A percentile compares a stretch with the other conserved stretches of the same genome.
phyloP scores from a whole-genome alignment of 2,797 vertebrate genomes.

The Intellagama lesueurii region DNA sequence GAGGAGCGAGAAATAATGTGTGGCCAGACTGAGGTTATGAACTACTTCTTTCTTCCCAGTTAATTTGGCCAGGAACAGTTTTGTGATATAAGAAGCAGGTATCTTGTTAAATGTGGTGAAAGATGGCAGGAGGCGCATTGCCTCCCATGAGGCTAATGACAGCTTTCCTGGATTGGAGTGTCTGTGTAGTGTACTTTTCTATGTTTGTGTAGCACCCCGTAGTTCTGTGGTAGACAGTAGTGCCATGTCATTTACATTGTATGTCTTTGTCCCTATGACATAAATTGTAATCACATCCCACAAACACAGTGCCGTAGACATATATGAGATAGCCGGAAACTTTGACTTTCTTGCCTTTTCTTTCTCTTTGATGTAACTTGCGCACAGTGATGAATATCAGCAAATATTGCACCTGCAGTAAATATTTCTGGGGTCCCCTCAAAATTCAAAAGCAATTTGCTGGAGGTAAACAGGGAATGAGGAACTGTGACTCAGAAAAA shows the following conservation, averaged over 20 bases:
- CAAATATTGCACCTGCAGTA: background rate
- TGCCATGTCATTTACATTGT: background rate
- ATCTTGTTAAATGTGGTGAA: background rate
- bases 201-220: background rate
- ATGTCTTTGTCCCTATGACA: conserved; percentile 18
- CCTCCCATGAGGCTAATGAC: background rate
- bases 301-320: background rate
- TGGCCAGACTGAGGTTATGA: background rate
- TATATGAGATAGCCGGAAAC: background rate
- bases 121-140: background rate
- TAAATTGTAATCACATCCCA: conserved; percentile 28
- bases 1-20: background rate
- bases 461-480: too few species aligned
- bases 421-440: too few species aligned
- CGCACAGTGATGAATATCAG: background rate
- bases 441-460: too few species aligned
- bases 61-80: background rate
- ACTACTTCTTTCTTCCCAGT: background rate
- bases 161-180: background rate
- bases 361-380: rapidly evolving
- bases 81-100: background rate
- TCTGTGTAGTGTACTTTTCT: conserved; percentile 24
- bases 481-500: too few species aligned
- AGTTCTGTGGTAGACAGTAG: conserved; percentile 21
- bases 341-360: rapidly evolving